These are phyloP conservation scores for Charadrius vociferus DNA, from an alignment of 2,113 vertebrate species.

Conservation along the genomic window DNA sequence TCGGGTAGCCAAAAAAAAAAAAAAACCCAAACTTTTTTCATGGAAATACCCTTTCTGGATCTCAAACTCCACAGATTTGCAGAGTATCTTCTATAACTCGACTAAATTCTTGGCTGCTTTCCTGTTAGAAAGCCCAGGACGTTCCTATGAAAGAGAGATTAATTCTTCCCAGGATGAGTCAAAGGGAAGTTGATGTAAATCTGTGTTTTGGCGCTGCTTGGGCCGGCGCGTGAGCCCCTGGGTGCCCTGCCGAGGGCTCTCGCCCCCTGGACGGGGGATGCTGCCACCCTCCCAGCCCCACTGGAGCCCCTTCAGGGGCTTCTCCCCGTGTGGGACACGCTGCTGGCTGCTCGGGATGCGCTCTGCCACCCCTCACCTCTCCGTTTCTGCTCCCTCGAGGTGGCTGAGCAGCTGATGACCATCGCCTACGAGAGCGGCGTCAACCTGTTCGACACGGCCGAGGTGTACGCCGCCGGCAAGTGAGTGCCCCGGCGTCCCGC, in stretches of 20 bases:
- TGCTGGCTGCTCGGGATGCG: fast-evolving
- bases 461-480: conserved; percentile 96
- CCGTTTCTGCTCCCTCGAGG: conserved; percentile 63
- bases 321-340: fast-evolving
- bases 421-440: conserved; percentile 96
- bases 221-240: fast-evolving
- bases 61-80: background rate
- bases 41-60: background rate
- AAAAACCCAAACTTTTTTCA: fast-evolving
- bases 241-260: fast-evolving
- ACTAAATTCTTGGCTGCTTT: background rate
- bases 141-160: background rate
- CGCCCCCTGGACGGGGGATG: fast-evolving
- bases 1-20: background rate
- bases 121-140: background rate
- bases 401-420: conserved; percentile 96
- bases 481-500: conserved; percentile 49
- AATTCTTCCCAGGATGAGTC: background rate
- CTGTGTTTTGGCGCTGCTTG: fast-evolving
- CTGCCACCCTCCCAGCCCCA: fast-evolving
- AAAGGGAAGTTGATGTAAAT: background rate
- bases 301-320: background rate
- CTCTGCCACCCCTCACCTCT: too few relatives aligned
- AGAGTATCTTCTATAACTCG: background rate
- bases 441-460: conserved; percentile 96